Evolutionary conservation across 2,888 invertebrate species (phyloP).

Genomic region (Sepiola atlantica): DNA sequence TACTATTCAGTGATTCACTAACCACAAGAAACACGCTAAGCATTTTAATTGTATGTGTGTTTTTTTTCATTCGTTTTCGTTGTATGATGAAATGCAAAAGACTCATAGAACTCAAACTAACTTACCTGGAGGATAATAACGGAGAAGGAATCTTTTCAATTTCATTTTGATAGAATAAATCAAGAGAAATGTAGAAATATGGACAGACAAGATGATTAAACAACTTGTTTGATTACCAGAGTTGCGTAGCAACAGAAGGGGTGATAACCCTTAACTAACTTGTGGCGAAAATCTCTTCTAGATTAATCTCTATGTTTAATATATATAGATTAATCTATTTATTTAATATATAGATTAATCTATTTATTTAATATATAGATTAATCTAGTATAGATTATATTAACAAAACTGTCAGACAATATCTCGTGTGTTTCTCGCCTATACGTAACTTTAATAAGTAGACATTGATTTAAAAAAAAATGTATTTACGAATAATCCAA

Average conservation of each 20-base stretch:
- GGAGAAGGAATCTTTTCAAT: slow-evolving; percentile 73
- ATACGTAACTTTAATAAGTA: too few relatives aligned
- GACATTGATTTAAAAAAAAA: too few relatives aligned
- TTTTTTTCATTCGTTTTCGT: background rate
- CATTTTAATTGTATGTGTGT: background rate
- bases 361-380: too few relatives aligned
- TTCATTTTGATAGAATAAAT: slow-evolving; percentile 67
- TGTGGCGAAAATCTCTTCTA: background rate
- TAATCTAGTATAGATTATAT: too few relatives aligned
- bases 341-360: too few relatives aligned
- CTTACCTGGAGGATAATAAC: slow-evolving; percentile 75
- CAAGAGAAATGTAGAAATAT: background rate
- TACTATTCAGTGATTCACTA: too few relatives aligned
- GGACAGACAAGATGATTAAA: background rate
- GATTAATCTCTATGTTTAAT: too few relatives aligned
- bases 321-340: too few relatives aligned
- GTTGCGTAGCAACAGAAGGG: background rate
- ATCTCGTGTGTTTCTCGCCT: too few relatives aligned
- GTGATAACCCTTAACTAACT: background rate
- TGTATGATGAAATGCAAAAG: background rate
- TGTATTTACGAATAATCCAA: too few relatives aligned
- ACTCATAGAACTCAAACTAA: background rate
- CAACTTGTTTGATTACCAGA: background rate
- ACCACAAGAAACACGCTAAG: too few relatives aligned
- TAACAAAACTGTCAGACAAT: too few relatives aligned